Conservation (phyloP, 2,797 vertebrate species). For the Parauchenoglanis punctatus region DNA sequence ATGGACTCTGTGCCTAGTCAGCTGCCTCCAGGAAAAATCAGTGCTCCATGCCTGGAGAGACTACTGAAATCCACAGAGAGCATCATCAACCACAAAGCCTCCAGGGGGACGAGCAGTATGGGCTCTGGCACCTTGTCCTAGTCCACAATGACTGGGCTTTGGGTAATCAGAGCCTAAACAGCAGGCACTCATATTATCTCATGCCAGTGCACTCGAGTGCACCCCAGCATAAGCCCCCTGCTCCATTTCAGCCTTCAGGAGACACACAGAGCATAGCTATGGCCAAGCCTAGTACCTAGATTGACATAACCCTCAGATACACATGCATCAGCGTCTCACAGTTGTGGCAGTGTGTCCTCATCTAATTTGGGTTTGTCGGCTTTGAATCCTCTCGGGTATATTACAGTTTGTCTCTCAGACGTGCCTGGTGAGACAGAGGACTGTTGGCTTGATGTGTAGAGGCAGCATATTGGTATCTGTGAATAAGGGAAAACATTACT, state of each 20-base stretch:
- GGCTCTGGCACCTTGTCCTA: conserved; percentile 71
- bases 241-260: conserved; percentile 77
- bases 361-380: conserved; percentile 11
- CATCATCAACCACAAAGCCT: conserved; percentile 74
- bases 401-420: conserved; percentile 26
- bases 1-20: conserved; percentile 65
- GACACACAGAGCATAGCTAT: conserved; percentile 58
- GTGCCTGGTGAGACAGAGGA: conserved; percentile 56
- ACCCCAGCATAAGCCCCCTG: conserved; percentile 56
- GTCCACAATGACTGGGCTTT: conserved; percentile 60
- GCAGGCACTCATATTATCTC: conserved; percentile 1
- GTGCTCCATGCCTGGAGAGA: conserved; percentile 80
- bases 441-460: conserved; percentile 63
- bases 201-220: conserved; percentile 51
- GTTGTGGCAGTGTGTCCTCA: conserved; percentile 48
- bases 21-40: conserved; percentile 76
- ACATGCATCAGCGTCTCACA: conserved; percentile 6
- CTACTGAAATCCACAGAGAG: conserved; percentile 82
- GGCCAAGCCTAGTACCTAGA: conserved; percentile 43
- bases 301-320: conserved; percentile 13
- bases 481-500: conserved; percentile 63
- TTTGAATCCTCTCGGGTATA: conserved; percentile 22
- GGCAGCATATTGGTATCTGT: conserved; percentile 64
- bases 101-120: conserved; percentile 64
- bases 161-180: conserved; percentile 40